Evolutionary conservation across 2,113 vertebrate genomes (phyloP).

Genomic region (Osmerus eperlanus): DNA sequence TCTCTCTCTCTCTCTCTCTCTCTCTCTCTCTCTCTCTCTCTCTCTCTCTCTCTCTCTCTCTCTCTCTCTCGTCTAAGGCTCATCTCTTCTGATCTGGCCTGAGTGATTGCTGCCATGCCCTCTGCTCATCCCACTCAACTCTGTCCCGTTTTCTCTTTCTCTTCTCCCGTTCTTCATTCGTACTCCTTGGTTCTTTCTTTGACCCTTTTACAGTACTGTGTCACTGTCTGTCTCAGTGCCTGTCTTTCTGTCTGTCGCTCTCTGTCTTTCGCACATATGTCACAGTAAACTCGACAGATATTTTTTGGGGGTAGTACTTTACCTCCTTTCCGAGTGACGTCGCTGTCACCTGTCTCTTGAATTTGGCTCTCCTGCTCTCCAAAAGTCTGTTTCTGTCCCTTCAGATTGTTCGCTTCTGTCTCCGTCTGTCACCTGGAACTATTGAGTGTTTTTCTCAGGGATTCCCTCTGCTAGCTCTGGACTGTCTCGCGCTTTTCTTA

Average conservation of each 20-base stretch:
- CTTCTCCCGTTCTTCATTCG: not conserved
- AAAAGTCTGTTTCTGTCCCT: not conserved
- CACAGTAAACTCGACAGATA: not conserved
- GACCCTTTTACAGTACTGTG: not conserved
- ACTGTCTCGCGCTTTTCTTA: not conserved
- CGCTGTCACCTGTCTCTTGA: not conserved
- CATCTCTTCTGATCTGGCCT: slow-evolving; percentile 13
- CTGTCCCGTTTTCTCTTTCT: slow-evolving; percentile 1
- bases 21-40: not conserved
- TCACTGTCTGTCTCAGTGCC: not conserved
- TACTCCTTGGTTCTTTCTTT: not conserved
- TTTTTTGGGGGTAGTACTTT: not conserved
- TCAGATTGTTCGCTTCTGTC: not conserved
- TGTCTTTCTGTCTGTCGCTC: not conserved
- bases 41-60: not conserved
- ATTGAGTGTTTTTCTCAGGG: not conserved
- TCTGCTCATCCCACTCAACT: slow-evolving; percentile 11
- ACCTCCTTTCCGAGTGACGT: not conserved
- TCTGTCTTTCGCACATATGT: not conserved
- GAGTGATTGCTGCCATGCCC: slow-evolving; percentile 2
- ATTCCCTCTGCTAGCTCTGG: not conserved
- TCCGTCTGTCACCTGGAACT: not conserved
- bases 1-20: not conserved
- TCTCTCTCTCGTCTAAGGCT: not conserved
- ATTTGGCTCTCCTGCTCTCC: not conserved